These are phyloP conservation scores for Bursaphelenchus okinawaensis DNA, from an alignment of 2,888 invertebrate genomes.

Conservation along the genomic window DNA sequence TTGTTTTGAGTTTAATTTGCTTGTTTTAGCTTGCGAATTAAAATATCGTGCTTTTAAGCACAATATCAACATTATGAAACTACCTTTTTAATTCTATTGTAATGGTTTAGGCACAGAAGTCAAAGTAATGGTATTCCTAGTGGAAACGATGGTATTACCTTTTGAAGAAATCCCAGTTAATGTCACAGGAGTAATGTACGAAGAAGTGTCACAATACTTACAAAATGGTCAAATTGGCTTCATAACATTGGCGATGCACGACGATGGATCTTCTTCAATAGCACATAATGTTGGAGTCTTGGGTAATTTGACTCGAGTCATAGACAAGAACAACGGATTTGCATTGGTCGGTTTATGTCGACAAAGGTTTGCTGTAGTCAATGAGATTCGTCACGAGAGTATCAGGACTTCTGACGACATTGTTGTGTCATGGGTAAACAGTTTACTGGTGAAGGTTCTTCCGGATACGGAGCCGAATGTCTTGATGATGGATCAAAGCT, in stretches of 20 bases:
- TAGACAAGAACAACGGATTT: background rate
- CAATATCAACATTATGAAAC: no score
- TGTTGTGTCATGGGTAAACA: no score
- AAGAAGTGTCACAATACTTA: background rate
- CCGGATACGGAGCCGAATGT: no score
- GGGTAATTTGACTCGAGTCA: background rate
- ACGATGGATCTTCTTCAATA: background rate
- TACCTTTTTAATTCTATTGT: no score
- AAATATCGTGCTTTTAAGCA: no score
- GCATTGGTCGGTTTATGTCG: background rate
- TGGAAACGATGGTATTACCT: background rate
- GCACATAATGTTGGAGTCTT: background rate
- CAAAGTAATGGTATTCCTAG: background rate
- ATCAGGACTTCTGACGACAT: no score
- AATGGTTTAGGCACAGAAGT: no score
- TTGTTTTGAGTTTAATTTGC: no score
- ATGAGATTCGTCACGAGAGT: no score
- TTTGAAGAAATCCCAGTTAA: background rate
- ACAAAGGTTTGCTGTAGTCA: background rate
- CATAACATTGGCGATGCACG: background rate
- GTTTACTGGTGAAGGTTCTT: no score
- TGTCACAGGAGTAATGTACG: background rate
- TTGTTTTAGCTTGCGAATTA: no score
- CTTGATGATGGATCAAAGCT: no score
- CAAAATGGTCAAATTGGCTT: background rate